Evolutionary conservation across 2,888 invertebrate genomes (phyloP), one percentile per base, ranked within the genome.

Genomic region (Unio delphinus): DNA sequence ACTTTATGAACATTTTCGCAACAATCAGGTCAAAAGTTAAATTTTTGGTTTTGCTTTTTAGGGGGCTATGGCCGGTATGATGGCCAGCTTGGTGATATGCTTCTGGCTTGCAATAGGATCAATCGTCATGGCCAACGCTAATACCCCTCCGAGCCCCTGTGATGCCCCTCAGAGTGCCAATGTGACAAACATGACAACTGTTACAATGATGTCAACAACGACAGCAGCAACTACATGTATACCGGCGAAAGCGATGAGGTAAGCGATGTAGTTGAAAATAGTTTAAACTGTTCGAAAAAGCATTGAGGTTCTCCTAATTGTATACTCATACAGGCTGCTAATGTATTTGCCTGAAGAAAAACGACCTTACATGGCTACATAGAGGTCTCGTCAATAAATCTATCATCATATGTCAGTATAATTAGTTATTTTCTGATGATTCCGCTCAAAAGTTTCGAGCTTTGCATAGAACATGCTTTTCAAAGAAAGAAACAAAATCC

Each of bases 51-150:
- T 61, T 54, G 23, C 26, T 6, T 26, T 65, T 18, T 62, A 84
- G 84, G 84, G 84, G n/a, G 84, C 83, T 15, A 70, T 75, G 2
- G 68, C 68, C 17, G 84, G 83, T 6, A 62, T 82, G 55, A 23
- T 83, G 0, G 70, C 72, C 34, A 79, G 82, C 26, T 72, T 82
- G 8, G 62, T 65, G 23, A 76, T 80, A 71, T 78, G 82, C 28
- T 79, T 80, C 56, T 83, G 82, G 81, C 60, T 84, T 8, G 80
- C 79, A 11, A 74, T 84, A 62, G 83, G 83, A 15, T 67, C 83
- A 11, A 79, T 83, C 17, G 45, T 80, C 20, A 71, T 68, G 68
- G 57, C 60, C 1, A 76, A 78, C 67, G 69, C 76, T 23, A 70
- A 76, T 15, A 62, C 69, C 45, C 65, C 72, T 11, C 76, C 78